These are phyloP conservation scores for Pterobdella sp. DNA, from an alignment of 2,888 invertebrate genomes.

Conservation along the genomic window DNA sequence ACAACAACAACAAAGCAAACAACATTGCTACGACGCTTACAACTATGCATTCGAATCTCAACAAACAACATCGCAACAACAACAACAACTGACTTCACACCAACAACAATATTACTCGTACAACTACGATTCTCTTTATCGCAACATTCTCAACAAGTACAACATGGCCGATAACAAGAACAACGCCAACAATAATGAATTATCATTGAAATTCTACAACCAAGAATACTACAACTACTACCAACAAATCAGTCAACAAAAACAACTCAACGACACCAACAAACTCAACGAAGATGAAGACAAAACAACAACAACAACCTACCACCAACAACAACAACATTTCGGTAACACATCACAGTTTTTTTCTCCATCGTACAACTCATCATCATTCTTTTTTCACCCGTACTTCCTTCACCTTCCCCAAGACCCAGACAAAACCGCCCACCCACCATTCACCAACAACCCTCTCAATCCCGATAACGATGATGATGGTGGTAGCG, in stretches of 20 bases:
- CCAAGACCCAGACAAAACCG: background rate
- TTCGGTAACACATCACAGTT: background rate
- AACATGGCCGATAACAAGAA: background rate
- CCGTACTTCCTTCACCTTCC: slow-evolving; percentile 22
- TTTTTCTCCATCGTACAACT: slow-evolving; percentile 8
- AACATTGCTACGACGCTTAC: background rate
- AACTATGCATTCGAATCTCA: background rate
- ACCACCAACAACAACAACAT: background rate
- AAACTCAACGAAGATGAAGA: background rate
- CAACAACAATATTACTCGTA: background rate
- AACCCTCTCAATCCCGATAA: background rate
- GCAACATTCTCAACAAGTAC: slow-evolving; percentile 12
- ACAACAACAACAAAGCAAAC: background rate
- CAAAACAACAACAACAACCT: background rate
- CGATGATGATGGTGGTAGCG: background rate
- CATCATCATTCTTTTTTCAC: slow-evolving; percentile 25
- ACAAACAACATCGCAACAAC: slow-evolving; percentile 4
- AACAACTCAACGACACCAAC: background rate
- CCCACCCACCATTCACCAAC: background rate
- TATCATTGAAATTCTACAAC: background rate
- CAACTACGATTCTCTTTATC: slow-evolving; percentile 1
- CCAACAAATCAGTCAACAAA: background rate
- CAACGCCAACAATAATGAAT: background rate
- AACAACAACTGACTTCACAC: background rate
- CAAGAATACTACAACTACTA: slow-evolving; percentile 14